Conservation (phyloP, 1,140 invertebrate genomes). For the Stegodyphus dumicola region DNA sequence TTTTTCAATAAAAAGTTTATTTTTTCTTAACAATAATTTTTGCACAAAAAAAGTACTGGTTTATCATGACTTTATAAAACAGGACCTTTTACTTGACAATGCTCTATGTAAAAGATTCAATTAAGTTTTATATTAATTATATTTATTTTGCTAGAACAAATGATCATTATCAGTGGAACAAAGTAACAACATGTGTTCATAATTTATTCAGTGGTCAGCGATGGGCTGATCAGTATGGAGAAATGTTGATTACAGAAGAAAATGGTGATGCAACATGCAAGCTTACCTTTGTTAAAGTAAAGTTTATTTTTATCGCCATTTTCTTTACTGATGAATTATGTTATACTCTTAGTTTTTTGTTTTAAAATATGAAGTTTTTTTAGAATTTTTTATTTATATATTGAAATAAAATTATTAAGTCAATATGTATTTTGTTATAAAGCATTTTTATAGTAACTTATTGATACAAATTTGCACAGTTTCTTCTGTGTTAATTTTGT, state of each 20-base stretch:
- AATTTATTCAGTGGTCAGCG: slow-evolving; percentile 82
- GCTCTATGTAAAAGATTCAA: too few relatives aligned
- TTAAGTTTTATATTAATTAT: neutral
- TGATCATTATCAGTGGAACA: slow-evolving; percentile 84
- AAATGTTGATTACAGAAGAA: slow-evolving; percentile 76
- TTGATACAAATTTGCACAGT: too few relatives aligned
- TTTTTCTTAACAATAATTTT: too few relatives aligned
- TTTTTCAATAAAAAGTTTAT: neutral
- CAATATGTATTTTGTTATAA: too few relatives aligned
- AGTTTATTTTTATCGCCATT: slow-evolving; percentile 3
- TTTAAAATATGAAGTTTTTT: neutral
- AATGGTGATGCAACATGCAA: slow-evolving; percentile 75
- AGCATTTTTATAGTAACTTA: too few relatives aligned
- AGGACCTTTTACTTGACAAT: too few relatives aligned
- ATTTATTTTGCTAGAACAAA: slow-evolving; percentile 66
- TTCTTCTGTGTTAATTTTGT: too few relatives aligned
- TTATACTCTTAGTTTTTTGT: neutral
- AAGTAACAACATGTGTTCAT: slow-evolving; percentile 89
- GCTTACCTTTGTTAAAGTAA: slow-evolving; percentile 84
- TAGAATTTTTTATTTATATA: too few relatives aligned
- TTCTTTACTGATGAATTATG: neutral
- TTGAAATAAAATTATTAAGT: too few relatives aligned
- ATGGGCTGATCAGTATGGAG: slow-evolving; percentile 89
- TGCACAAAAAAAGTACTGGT: too few relatives aligned
- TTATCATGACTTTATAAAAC: too few relatives aligned